Base-by-base conservation (phyloP, 2,888 invertebrate genomes). In the Desoria tigrina region DNA sequence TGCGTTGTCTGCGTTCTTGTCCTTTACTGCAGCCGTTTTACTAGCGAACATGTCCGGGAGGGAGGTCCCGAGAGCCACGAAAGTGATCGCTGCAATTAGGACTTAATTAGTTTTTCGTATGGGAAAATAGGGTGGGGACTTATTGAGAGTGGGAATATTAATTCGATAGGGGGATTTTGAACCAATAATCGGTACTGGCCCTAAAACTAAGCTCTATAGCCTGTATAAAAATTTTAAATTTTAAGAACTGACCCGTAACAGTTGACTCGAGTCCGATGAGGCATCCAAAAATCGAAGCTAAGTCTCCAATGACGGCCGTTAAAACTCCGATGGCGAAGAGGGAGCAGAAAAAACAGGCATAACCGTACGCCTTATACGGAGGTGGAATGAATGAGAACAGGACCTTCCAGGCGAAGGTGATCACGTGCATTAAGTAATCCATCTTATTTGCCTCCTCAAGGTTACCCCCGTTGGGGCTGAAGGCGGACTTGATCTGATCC, bases 31-130 rank as follows among this genome's bases (percentile, higher is more conserved):
- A n/a, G 77, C 72, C 2, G 85, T 84, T 1, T 82, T 82, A 55
- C 83, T 83, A 21, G 85, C 86, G 76, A 86, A 85, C 4, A 84
- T 81, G 76, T 86, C 86, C 0, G 85, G 84, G 62, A 84, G 79
- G 53, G 83, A 83, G 7, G 85, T 84, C 11, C 85, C 85, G 71
- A 85, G 76, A 16, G 85, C 85, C 23, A 86, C 85, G 61, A 86
- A 78, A 2, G 83, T 83, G 51, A 83, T 82, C 9, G 83, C 83
- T 75, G 60, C n/a, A n/a, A n/a, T n/a, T n/a, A n/a, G n/a, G n/a
- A n/a, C n/a, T n/a, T n/a, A n/a, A n/a, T n/a, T n/a, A n/a, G n/a
- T n/a, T n/a, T n/a, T n/a, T n/a, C n/a, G n/a, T n/a, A n/a, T n/a
- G n/a, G n/a, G n/a, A n/a, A n/a, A n/a, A n/a, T n/a, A n/a, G n/a